A percentile compares a stretch with the other conserved stretches of the same genome.
Conservation (phyloP, 2,888 invertebrate genomes). For the Strigamia maritima region DNA sequence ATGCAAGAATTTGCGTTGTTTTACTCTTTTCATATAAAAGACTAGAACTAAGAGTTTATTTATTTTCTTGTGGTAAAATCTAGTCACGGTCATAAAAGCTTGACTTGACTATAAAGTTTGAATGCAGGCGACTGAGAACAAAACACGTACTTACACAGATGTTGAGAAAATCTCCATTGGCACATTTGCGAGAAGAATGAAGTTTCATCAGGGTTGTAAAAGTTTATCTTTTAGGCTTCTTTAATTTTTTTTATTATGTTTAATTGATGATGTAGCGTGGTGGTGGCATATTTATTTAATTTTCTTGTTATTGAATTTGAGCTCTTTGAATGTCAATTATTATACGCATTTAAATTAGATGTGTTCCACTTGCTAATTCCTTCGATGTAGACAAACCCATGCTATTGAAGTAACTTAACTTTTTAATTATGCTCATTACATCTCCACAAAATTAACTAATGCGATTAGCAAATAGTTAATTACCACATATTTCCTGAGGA, state of each 20-base stretch:
- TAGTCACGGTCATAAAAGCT: slow-evolving; percentile 34
- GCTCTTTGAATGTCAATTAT: not conserved
- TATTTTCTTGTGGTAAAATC: slow-evolving; percentile 34
- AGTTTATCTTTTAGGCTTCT: not conserved
- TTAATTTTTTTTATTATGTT: slow-evolving; percentile 17
- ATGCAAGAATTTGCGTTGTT: not conserved
- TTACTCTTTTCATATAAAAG: not conserved
- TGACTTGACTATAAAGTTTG: slow-evolving; percentile 28
- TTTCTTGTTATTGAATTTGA: not conserved
- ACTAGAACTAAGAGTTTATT: slow-evolving; percentile 15
- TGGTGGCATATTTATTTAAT: not conserved
- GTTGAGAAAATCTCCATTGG: slow-evolving; percentile 25
- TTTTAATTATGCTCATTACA: slow-evolving; percentile 1
- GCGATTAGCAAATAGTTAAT: slow-evolving; percentile 25
- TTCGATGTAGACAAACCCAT: not conserved
- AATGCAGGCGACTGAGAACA: slow-evolving; percentile 28
- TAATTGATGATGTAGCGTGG: not conserved
- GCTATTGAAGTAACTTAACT: slow-evolving; percentile 1
- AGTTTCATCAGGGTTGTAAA: not conserved
- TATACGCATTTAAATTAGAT: not conserved
- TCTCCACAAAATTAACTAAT: slow-evolving; percentile 25
- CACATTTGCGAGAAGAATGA: slow-evolving; percentile 13
- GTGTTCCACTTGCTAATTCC: not conserved
- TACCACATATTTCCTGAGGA: not conserved
- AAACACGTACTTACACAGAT: slow-evolving; percentile 28